phyloP scores from a whole-genome alignment of 2,113 vertebrate genomes.

The Orcinus orca region DNA sequence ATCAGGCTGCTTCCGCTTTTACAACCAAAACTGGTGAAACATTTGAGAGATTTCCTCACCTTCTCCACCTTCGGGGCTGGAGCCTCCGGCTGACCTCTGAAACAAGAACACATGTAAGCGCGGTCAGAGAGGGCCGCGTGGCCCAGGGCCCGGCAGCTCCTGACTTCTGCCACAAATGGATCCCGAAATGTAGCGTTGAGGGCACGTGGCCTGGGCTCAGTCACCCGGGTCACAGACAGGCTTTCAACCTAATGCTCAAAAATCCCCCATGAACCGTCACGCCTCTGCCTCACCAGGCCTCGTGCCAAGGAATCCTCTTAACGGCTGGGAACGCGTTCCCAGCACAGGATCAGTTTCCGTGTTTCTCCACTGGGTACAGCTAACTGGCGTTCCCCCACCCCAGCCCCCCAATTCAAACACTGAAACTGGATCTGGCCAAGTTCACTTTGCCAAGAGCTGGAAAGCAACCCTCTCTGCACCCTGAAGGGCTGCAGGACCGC shows the following conservation, averaged over 20 bases:
- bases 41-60: slow-evolving; percentile 82
- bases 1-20: neutral
- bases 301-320: neutral
- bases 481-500: neutral
- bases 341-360: neutral
- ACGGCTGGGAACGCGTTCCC: neutral
- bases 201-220: neutral
- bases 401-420: neutral
- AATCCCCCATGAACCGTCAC: neutral
- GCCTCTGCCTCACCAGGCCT: neutral
- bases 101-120: slow-evolving; percentile 74
- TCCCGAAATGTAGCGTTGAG: neutral
- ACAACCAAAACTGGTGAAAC: neutral
- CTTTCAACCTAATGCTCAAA: neutral
- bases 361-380: neutral
- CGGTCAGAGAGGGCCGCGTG: neutral
- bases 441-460: neutral
- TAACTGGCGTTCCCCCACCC: neutral
- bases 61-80: slow-evolving; percentile 97
- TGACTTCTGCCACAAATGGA: neutral
- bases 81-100: slow-evolving; percentile 94
- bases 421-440: neutral
- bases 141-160: neutral
- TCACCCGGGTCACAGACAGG: neutral
- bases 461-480: neutral